phyloP scores from a whole-genome alignment of 1,140 invertebrate species.

The Ceratosolen solmsi region DNA sequence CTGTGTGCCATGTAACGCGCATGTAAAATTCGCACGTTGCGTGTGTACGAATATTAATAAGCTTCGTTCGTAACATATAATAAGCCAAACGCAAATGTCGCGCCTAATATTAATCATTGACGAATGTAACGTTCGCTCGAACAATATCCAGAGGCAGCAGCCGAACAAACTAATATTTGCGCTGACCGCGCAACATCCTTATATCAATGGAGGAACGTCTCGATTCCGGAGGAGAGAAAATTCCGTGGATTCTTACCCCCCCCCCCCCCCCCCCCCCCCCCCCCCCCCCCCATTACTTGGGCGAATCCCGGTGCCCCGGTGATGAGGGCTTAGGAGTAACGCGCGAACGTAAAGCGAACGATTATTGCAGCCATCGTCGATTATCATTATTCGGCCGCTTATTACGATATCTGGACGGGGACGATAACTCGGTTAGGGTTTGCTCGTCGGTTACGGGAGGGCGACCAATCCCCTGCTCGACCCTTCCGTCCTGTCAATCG shows the following conservation, averaged over 20 bases:
- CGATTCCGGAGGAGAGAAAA: background rate
- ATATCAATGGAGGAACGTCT: background rate
- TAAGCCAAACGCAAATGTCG: background rate
- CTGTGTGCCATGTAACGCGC: no score
- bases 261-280: no score
- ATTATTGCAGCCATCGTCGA: slow-evolving; percentile 48
- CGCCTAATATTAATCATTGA: background rate
- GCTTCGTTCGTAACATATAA: background rate
- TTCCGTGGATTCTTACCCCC: slow-evolving; percentile 30
- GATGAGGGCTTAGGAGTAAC: slow-evolving; percentile 39
- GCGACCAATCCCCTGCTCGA: background rate
- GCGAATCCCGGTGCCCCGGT: background rate
- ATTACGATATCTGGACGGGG: slow-evolving; percentile 46
- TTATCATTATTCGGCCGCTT: slow-evolving; percentile 51
- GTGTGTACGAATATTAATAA: no score
- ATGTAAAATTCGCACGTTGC: no score
- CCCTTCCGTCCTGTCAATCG: slow-evolving; percentile 55
- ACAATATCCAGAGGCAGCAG: background rate
- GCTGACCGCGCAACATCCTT: background rate
- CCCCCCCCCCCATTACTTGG: no score
- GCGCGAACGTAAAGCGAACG: slow-evolving; percentile 50
- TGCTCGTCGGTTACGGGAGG: background rate
- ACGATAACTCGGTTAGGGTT: slow-evolving; percentile 49
- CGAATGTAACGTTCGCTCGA: background rate
- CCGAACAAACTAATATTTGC: background rate